These are phyloP conservation scores for Eupithecia subumbrata DNA, from an alignment of 2,888 invertebrate species.

Conservation along the genomic window DNA sequence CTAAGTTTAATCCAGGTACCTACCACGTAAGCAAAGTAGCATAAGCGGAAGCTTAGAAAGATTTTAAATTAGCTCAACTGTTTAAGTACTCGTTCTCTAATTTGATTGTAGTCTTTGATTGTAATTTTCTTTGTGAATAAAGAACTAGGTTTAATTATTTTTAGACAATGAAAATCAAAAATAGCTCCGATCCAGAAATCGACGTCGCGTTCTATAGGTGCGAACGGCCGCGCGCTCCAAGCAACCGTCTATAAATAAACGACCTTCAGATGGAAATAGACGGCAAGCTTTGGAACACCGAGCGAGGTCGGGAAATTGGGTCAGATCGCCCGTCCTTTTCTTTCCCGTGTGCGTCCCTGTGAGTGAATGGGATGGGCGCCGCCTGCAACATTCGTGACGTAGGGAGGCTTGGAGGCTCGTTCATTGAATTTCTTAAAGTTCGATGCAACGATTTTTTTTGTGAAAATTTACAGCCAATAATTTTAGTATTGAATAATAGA, in stretches of 20 bases:
- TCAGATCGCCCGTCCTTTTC: constrained; percentile 67
- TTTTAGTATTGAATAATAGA: no score
- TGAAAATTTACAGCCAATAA: no score
- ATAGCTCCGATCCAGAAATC: constrained; percentile 16
- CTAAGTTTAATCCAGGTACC: neutral
- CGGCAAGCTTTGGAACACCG: constrained; percentile 70
- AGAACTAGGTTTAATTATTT: neutral
- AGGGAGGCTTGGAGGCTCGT: constrained; percentile 57
- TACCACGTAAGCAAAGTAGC: neutral
- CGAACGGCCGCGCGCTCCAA: constrained; percentile 36
- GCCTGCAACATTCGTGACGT: constrained; percentile 78
- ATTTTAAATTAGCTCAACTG: neutral
- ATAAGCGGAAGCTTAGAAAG: neutral
- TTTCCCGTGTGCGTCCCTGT: constrained; percentile 35
- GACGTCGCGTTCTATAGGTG: constrained; percentile 32
- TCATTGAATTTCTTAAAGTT: constrained; percentile 78
- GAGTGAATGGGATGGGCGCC: constrained; percentile 58
- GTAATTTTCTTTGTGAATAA: neutral
- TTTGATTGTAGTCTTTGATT: neutral
- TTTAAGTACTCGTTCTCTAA: neutral
- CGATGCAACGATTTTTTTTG: constrained; percentile 40
- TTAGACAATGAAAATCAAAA: neutral
- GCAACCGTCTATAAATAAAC: constrained; percentile 74
- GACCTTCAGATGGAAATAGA: constrained; percentile 84
- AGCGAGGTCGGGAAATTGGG: constrained; percentile 81